phyloP scores from a whole-genome alignment of 2,113 vertebrate genomes.

The Pyrgilauda ruficollis region DNA sequence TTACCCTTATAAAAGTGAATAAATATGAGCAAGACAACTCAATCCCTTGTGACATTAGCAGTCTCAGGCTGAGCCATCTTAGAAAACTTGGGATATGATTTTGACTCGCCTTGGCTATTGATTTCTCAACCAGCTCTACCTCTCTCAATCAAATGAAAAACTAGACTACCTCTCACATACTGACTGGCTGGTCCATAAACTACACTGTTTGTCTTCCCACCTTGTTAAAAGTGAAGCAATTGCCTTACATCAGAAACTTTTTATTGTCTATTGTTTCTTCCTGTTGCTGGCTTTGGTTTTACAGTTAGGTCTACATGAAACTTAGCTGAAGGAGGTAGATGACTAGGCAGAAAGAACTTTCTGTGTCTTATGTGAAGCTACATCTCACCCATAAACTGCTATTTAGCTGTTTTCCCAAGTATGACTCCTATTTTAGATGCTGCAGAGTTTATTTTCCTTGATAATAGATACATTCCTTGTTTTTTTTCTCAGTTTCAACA shows the following conservation, averaged over 20 bases:
- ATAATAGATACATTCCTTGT: background rate
- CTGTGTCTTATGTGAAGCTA: background rate
- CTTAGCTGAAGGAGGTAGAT: background rate
- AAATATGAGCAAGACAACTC: background rate
- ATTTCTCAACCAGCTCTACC: slow-evolving; percentile 23
- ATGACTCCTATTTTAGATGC: background rate
- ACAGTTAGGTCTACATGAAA: background rate
- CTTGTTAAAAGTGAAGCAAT: background rate
- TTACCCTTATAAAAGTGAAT: background rate
- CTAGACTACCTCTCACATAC: slow-evolving; percentile 35
- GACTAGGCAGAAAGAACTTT: background rate
- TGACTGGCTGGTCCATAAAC: background rate
- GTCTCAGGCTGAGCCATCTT: background rate
- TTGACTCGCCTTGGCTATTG: slow-evolving; percentile 14
- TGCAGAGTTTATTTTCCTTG: background rate
- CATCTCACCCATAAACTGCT: background rate
- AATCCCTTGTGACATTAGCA: background rate
- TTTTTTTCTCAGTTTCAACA: background rate
- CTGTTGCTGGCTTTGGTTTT: background rate
- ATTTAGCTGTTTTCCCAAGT: background rate
- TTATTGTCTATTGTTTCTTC: background rate
- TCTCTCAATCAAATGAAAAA: slow-evolving; percentile 39
- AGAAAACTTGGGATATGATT: background rate
- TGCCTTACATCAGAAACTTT: background rate
- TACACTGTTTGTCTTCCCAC: background rate